phyloP scores from a whole-genome alignment of 2,797 vertebrate genomes.

The Kryptolebias ocellatus region DNA sequence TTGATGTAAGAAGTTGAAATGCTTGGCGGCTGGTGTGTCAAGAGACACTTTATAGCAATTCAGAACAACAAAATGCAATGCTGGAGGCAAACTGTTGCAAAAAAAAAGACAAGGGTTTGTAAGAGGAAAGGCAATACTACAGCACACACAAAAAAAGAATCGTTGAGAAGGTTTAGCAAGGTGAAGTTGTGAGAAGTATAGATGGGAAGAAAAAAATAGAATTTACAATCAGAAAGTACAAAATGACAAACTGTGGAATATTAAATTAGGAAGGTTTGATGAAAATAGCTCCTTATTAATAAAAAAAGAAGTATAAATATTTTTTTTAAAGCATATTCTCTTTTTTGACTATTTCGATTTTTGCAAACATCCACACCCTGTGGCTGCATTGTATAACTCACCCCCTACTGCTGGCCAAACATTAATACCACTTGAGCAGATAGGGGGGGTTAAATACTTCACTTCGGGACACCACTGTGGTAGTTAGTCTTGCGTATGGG shows the following conservation, averaged over 20 bases:
- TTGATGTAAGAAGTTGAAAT: constrained; percentile 52
- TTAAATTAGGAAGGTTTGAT: constrained; percentile 15
- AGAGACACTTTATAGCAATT: constrained; percentile 61
- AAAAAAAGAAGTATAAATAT: not conserved
- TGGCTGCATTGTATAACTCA: constrained; percentile 32
- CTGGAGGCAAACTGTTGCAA: constrained; percentile 50
- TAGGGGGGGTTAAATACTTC: constrained; percentile 58
- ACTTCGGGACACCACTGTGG: constrained; percentile 62
- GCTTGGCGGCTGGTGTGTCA: constrained; percentile 53
- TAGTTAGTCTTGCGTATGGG: constrained; percentile 45
- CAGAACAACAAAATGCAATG: constrained; percentile 50
- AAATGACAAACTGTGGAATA: constrained; percentile 10
- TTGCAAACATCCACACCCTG: constrained; percentile 27
- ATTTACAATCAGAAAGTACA: constrained; percentile 9
- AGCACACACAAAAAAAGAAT: constrained; percentile 15
- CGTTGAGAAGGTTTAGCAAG: constrained; percentile 11
- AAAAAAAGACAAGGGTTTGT: constrained; percentile 1
- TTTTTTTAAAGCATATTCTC: constrained; percentile 17
- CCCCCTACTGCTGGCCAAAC: constrained; percentile 42
- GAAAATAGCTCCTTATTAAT: not conserved
- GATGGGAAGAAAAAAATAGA: constrained; percentile 12
- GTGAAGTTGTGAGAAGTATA: constrained; percentile 3
- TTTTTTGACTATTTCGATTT: constrained; percentile 7
- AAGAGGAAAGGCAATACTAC: constrained; percentile 3
- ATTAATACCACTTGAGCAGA: constrained; percentile 41